phyloP scores from a whole-genome alignment of 2,888 invertebrate genomes.

The Azorinus chamasolen region DNA sequence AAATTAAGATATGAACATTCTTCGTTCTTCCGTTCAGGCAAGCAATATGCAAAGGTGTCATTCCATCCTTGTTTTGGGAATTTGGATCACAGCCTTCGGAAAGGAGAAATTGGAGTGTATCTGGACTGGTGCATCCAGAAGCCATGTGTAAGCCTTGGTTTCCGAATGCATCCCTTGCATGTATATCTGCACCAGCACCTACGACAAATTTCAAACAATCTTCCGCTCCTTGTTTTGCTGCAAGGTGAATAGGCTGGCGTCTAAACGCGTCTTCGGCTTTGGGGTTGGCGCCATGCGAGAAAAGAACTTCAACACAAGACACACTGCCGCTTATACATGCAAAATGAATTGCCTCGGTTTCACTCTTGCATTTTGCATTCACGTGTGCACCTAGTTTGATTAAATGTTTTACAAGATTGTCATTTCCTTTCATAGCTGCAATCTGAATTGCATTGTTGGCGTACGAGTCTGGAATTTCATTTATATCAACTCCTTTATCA shows the following conservation, averaged over 20 bases:
- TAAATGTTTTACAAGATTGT: conserved; percentile 5
- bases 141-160: conserved; percentile 20
- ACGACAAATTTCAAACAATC: conserved; percentile 17
- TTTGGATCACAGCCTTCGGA: conserved; percentile 18
- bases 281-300: conserved; percentile 15
- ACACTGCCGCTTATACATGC: conserved; percentile 13
- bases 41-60: conserved; percentile 17
- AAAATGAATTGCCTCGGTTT: conserved; percentile 1
- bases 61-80: conserved; percentile 7
- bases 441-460: conserved; percentile 13
- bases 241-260: conserved; percentile 15
- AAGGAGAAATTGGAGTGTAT: conserved; percentile 8
- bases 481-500: conserved; percentile 18
- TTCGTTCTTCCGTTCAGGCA: conserved; percentile 5
- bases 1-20: conserved; percentile 6
- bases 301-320: background rate
- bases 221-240: conserved; percentile 1
- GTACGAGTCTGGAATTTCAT: background rate
- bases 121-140: conserved; percentile 6
- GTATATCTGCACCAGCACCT: conserved; percentile 8
- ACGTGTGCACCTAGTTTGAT: conserved; percentile 8
- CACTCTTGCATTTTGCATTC: background rate
- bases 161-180: background rate
- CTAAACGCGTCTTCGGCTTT: background rate
- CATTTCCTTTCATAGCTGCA: conserved; percentile 13